phyloP scores from a whole-genome alignment of 1,140 invertebrate species.

The Ephestia elutella region DNA sequence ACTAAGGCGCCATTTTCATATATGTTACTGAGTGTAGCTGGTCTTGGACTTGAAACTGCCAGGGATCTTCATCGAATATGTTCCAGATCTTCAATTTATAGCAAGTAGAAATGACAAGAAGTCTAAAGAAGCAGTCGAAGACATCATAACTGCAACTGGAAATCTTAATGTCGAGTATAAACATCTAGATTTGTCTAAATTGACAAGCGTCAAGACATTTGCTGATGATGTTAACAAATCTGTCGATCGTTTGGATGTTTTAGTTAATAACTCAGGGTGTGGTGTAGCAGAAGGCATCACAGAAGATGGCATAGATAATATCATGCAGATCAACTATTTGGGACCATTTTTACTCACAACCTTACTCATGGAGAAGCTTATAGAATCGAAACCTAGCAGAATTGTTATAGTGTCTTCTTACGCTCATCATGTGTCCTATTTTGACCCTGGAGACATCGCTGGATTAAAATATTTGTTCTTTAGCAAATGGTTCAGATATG shows the following conservation, averaged over 20 bases:
- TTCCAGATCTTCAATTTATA: slow-evolving; percentile 78
- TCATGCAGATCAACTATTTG: slow-evolving; percentile 80
- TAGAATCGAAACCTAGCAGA: slow-evolving; percentile 68
- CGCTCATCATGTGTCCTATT: slow-evolving; percentile 70
- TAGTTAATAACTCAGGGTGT: slow-evolving; percentile 84
- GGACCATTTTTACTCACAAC: slow-evolving; percentile 81
- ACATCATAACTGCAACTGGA: slow-evolving; percentile 37
- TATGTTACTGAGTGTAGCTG: too few species aligned
- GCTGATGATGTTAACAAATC: slow-evolving; percentile 48
- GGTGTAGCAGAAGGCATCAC: slow-evolving; percentile 48
- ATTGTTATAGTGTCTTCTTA: slow-evolving; percentile 82
- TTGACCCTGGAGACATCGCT: slow-evolving; percentile 78
- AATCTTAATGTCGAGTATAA: slow-evolving; percentile 41
- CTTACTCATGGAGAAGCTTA: slow-evolving; percentile 75
- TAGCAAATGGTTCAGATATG: slow-evolving; percentile 66
- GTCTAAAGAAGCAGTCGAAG: slow-evolving; percentile 61
- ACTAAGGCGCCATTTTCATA: too few species aligned
- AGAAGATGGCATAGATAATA: slow-evolving; percentile 76
- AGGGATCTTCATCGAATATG: slow-evolving; percentile 78
- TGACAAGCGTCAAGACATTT: slow-evolving; percentile 43
- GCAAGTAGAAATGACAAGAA: slow-evolving; percentile 78
- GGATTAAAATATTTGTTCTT: slow-evolving; percentile 71
- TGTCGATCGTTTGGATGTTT: slow-evolving; percentile 75
- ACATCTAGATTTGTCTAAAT: slow-evolving; percentile 45
- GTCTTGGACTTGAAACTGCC: slow-evolving; percentile 87